Percentiles rank a stretch among this genome's conserved stretches.
These are phyloP conservation scores for Ctenopoma multispine DNA, from an alignment of 2,797 vertebrate genomes.

Conservation along the genomic window DNA sequence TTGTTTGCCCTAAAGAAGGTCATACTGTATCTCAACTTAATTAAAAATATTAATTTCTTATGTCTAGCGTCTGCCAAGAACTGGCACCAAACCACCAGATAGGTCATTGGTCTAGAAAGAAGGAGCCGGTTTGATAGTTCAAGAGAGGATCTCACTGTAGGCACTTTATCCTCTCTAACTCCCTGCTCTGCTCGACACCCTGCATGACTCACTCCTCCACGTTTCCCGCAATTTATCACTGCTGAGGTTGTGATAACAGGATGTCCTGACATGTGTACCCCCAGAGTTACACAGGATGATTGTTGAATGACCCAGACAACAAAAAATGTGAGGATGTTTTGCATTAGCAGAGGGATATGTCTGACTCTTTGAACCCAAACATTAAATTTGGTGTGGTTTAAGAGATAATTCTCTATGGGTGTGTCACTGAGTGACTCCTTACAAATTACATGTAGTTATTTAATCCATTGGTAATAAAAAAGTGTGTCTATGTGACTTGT, in stretches of 20 bases:
- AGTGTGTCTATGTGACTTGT: not conserved
- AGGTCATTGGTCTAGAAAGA: not conserved
- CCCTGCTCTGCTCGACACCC: not conserved
- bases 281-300: not conserved
- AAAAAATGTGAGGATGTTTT: not conserved
- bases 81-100: conserved; percentile 12
- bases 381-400: not conserved
- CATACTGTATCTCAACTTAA: conserved; percentile 12
- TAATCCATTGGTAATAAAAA: not conserved
- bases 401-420: not conserved
- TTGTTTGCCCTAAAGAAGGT: conserved; percentile 11
- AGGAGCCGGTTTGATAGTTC: not conserved
- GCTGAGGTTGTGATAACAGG: not conserved
- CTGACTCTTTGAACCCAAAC: not conserved
- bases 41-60: conserved; percentile 4
- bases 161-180: not conserved
- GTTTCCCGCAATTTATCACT: not conserved
- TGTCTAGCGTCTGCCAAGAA: not conserved
- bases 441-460: not conserved
- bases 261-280: not conserved
- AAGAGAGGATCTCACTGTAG: not conserved
- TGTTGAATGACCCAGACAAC: not conserved
- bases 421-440: not conserved
- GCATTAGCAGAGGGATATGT: not conserved
- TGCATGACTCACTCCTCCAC: conserved; percentile 12